A percentile compares a stretch with the other conserved stretches of the same genome.
Evolutionary conservation across 2,113 vertebrate genomes (phyloP).

Genomic region (Apaloderma vittatum): DNA sequence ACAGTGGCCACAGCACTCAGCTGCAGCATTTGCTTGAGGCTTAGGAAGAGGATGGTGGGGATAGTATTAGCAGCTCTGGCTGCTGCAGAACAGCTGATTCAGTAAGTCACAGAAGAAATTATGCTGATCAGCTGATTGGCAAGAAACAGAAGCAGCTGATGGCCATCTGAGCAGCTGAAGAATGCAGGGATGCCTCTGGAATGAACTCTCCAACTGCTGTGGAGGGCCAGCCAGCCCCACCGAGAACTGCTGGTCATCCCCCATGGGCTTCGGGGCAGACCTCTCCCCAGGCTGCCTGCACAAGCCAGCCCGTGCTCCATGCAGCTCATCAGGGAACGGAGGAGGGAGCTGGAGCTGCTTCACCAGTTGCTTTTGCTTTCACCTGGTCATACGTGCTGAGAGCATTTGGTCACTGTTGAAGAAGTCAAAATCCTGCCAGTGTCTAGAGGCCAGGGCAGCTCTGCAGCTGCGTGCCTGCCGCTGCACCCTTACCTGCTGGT

Average conservation of each 20-base stretch:
- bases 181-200: background rate
- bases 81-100: background rate
- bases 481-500: background rate
- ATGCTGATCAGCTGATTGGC: background rate
- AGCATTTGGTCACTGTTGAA: background rate
- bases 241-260: background rate
- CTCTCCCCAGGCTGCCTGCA: background rate
- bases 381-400: background rate
- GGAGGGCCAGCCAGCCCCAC: background rate
- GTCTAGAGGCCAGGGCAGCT: background rate
- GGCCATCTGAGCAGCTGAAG: background rate
- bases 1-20: fast-evolving
- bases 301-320: background rate
- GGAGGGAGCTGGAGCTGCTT: background rate
- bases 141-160: background rate
- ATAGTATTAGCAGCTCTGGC: background rate
- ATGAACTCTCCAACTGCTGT: background rate
- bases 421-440: background rate
- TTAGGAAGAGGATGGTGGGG: background rate
- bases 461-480: background rate
- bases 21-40: background rate
- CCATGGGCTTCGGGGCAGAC: fast-evolving
- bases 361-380: background rate
- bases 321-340: background rate
- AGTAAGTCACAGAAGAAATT: background rate